Evolutionary conservation across 1,140 invertebrate species (phyloP), one percentile per base, ranked within the genome.

Genomic region (Potamilus streckersoni): DNA sequence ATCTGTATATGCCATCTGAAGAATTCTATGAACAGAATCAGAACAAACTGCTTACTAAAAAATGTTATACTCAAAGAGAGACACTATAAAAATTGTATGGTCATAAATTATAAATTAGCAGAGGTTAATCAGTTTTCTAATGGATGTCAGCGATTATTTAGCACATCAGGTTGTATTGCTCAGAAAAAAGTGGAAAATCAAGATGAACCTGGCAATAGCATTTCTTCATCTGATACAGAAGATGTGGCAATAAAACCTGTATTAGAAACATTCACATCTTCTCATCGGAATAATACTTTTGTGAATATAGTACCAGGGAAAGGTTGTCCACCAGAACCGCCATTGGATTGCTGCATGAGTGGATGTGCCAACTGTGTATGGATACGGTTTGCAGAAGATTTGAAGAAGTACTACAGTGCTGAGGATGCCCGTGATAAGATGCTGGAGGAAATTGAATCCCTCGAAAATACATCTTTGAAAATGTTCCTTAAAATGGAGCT

Each of bases 301-400:
- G 75, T 77, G 23, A 74, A 80, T 14, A 76, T 85, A n/a, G 73
- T 86, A 11, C 85, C 85, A 16, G 86, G 84, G 1, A 87, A 88
- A 68, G 85, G 86, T 5, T 82, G 82, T 1, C 86, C 86, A 19
- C 88, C 87, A n/a, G 85, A 87, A 69, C 86, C 84, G 14, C 88
- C 88, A 1, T 68, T 84, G 5, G 79, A 82, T 56, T 99, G 97
- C 88, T 99, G 97, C 82, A 95, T 95, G 93, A 96, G 95, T 6
- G 97, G 96, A 1, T 98, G 97, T 91, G 91, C 94, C 1, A 98
- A 98, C 87, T 99, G 97, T 89, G 97, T 98, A 19, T 99, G 96
- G 94, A 93, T 98, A 62, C 92, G 95, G 57, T 98, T 98, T 91
- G 96, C 96, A 0, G 94, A 97, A 83, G 93, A 95, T 74, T 80